Evolutionary conservation across 2,113 vertebrate species (phyloP).

Genomic region (Natator depressus): DNA sequence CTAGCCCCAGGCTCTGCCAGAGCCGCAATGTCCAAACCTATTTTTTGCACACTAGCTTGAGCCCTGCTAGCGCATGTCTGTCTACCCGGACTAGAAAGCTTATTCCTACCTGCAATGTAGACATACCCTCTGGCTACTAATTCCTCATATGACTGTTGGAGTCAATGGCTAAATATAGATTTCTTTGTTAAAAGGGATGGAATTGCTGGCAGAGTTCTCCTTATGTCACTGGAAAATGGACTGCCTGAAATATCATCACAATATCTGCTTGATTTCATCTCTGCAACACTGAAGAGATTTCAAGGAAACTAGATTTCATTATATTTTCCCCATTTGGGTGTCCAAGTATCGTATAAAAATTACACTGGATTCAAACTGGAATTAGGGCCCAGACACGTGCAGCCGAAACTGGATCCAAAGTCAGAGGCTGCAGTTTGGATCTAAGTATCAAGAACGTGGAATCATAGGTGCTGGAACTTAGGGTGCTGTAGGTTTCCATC

Average conservation of each 20-base stretch:
- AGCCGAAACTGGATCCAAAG: slow-evolving; percentile 46
- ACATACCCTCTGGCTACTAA: slow-evolving; percentile 3
- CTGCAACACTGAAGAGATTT: neutral
- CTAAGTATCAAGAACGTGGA: slow-evolving; percentile 34
- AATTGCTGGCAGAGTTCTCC: slow-evolving; percentile 17
- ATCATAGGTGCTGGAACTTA: neutral
- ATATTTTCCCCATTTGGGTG: slow-evolving; percentile 35
- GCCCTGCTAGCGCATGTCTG: neutral
- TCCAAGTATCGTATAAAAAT: slow-evolving; percentile 41
- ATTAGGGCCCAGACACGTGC: slow-evolving; percentile 4
- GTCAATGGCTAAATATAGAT: neutral
- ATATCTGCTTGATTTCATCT: slow-evolving; percentile 53
- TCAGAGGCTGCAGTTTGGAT: slow-evolving; percentile 21
- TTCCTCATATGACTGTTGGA: neutral
- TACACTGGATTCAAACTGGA: slow-evolving; percentile 35
- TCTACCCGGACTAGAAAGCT: neutral
- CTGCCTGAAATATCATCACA: slow-evolving; percentile 45
- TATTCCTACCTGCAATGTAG: neutral
- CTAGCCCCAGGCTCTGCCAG: neutral
- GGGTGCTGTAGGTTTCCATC: no score
- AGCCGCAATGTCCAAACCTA: neutral
- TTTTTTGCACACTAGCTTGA: neutral
- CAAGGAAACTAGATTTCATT: slow-evolving; percentile 45
- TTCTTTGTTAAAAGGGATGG: slow-evolving; percentile 17
- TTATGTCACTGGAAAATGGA: slow-evolving; percentile 36